phyloP scores from a whole-genome alignment of 2,888 invertebrate species.

The Parnassius mnemosyne region DNA sequence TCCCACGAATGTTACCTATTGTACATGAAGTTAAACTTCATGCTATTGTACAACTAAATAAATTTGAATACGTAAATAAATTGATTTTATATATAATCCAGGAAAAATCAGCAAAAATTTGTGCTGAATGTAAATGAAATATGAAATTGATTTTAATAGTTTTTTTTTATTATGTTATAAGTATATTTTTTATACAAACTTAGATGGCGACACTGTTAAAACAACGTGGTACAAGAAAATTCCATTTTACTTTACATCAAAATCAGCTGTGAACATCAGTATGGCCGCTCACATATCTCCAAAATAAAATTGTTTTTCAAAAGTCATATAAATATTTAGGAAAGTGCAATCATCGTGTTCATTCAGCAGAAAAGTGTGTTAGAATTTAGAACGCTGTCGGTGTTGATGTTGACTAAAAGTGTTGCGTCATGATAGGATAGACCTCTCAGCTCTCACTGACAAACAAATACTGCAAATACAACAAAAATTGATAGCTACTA shows the following conservation, averaged over 20 bases:
- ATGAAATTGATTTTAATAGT: too few species aligned
- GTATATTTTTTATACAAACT: slow-evolving; percentile 5
- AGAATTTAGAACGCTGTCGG: slow-evolving; percentile 55
- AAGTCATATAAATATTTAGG: slow-evolving; percentile 66
- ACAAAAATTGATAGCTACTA: slow-evolving; percentile 68
- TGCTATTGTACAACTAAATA: too few species aligned
- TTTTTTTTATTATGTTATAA: not conserved
- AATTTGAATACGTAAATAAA: too few species aligned
- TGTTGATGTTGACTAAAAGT: slow-evolving; percentile 76
- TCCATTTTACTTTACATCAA: slow-evolving; percentile 66
- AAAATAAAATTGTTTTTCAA: slow-evolving; percentile 72
- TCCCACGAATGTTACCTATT: too few species aligned
- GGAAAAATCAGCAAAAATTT: too few species aligned
- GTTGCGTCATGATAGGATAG: slow-evolving; percentile 79
- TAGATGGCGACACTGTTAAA: slow-evolving; percentile 60
- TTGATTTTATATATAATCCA: too few species aligned
- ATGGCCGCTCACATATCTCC: slow-evolving; percentile 73
- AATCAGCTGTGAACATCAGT: slow-evolving; percentile 81
- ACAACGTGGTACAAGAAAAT: slow-evolving; percentile 70
- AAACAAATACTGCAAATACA: slow-evolving; percentile 79
- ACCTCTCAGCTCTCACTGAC: slow-evolving; percentile 78
- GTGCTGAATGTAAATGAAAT: too few species aligned
- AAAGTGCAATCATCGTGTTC: slow-evolving; percentile 71
- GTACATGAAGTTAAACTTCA: too few species aligned
- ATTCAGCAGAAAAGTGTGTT: slow-evolving; percentile 48